Conservation (phyloP, 2,113 vertebrate species). For the Ptychochromis oligacanthus region DNA sequence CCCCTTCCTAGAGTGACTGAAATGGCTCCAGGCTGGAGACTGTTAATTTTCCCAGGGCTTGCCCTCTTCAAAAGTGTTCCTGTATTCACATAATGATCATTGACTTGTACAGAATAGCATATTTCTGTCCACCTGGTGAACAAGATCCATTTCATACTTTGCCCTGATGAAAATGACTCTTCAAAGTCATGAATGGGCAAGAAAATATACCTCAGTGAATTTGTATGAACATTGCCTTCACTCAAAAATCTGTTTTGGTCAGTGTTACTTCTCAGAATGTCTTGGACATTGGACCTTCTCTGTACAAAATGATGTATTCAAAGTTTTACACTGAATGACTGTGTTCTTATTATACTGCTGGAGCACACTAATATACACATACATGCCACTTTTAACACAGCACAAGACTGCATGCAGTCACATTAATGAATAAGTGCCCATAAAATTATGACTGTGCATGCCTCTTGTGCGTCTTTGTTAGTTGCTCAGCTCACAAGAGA, state of each 20-base stretch:
- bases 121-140: background rate
- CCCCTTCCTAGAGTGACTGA: background rate
- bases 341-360: background rate
- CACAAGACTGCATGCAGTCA: background rate
- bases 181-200: background rate
- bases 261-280: background rate
- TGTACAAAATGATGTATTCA: background rate
- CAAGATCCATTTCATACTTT: background rate
- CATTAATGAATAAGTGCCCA: background rate
- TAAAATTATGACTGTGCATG: background rate
- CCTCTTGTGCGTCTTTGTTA: background rate
- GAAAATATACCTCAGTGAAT: background rate
- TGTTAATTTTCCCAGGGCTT: background rate
- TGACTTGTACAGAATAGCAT: background rate
- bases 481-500: background rate
- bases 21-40: constrained; percentile 12
- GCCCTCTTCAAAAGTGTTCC: background rate
- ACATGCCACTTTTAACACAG: background rate
- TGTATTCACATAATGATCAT: constrained; percentile 8
- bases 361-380: background rate
- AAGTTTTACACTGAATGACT: background rate
- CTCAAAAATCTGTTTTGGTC: background rate
- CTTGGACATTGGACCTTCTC: background rate
- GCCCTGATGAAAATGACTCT: background rate
- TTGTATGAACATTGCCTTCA: background rate